Conservation (phyloP, 2,797 vertebrate genomes). For the Ptychobarbus kaznakovi region DNA sequence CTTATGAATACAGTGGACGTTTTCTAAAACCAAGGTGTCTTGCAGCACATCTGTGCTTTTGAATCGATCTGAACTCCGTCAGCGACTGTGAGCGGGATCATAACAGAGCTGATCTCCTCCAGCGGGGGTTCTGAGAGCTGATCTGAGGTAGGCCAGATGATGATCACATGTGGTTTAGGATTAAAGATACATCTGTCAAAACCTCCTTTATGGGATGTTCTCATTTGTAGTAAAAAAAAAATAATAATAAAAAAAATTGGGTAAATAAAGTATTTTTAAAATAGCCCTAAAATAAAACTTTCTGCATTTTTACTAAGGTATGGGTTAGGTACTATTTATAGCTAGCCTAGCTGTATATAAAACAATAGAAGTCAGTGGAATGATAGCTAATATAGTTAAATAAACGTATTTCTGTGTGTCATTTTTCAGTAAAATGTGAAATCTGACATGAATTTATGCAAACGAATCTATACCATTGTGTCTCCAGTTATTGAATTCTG, state of each 20-base stretch:
- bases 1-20: neutral
- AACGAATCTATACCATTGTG: neutral
- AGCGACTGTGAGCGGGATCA: neutral
- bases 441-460: neutral
- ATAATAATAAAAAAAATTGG: neutral
- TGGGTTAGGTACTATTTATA: neutral
- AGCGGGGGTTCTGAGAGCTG: neutral
- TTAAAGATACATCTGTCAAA: neutral
- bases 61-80: neutral
- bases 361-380: neutral
- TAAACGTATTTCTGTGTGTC: neutral
- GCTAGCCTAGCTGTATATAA: neutral
- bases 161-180: neutral
- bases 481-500: neutral
- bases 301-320: too few species aligned
- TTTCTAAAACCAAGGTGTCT: neutral
- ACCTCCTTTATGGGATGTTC: neutral
- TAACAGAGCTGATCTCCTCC: neutral
- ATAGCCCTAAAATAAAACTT: too few species aligned
- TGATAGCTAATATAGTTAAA: neutral
- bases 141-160: conserved; percentile 18
- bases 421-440: neutral
- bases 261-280: neutral
- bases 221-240: neutral
- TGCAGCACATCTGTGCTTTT: neutral